Evolutionary conservation across 2,888 invertebrate genomes (phyloP).

Genomic region (Trichopria drosophilae): DNA sequence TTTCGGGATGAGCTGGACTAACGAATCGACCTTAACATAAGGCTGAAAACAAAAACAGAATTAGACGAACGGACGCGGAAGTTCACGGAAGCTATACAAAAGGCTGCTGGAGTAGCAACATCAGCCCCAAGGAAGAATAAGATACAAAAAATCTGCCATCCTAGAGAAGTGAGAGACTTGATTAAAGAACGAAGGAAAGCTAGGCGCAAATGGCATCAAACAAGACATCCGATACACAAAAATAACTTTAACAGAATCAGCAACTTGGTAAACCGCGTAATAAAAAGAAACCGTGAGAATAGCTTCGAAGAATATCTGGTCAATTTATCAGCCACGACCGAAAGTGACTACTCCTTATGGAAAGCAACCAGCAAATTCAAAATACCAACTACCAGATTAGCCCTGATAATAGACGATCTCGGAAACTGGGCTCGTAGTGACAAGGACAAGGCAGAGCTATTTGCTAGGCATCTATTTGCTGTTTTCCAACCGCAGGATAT

Average conservation of each 20-base stretch:
- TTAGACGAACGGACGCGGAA: neutral
- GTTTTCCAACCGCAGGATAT: constrained; percentile 4
- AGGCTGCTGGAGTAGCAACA: too few relatives aligned
- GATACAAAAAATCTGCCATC: neutral
- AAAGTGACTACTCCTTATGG: constrained; percentile 10
- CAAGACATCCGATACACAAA: neutral
- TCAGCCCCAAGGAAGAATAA: neutral
- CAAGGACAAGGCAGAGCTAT: neutral
- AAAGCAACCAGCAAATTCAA: neutral
- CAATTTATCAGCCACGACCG: neutral
- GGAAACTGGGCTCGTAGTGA: neutral
- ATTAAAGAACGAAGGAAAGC: neutral
- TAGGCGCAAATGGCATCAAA: constrained; percentile 1
- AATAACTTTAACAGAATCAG: neutral
- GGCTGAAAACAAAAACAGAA: neutral
- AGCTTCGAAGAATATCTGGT: neutral
- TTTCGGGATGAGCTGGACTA: neutral
- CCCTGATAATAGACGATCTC: neutral
- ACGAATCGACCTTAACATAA: neutral
- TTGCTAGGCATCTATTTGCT: neutral
- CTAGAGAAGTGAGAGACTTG: neutral
- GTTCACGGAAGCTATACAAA: neutral
- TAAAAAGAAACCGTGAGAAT: neutral
- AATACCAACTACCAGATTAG: neutral
- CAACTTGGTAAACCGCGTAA: neutral